Evolutionary conservation across 2,888 invertebrate genomes (phyloP), one percentile per base, ranked within the genome.

Genomic region (Pycnomerus fuliginosus): DNA sequence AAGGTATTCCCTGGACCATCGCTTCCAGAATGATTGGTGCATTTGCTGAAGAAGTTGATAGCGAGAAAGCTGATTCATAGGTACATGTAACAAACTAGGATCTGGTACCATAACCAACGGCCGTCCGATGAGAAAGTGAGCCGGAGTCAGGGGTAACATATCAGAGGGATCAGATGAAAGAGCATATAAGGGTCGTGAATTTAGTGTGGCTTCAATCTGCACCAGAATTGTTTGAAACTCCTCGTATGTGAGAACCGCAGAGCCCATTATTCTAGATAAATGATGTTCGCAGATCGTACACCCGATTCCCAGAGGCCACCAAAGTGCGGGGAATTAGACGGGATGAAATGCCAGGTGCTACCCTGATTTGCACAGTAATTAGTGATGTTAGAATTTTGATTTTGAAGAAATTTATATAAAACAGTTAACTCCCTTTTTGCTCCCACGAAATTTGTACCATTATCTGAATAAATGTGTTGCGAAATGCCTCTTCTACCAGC

Each of bases 261-360:
- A 44, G 1, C 60, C 55, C 4, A 60, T 35, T 2, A 61, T 37
- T 7, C 57, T 43, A 8, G 32, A 31, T 15, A 65, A 27, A 34
- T 62, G 63, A 25, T 30, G 39, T 68, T 67, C 0, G 56, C 42
- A 1, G 54, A 53, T 34, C 61, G 61, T 1, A 67, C 49, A 5
- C 55, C 58, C 5, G 57, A 50, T 30, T 68, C 65, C 60, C 60
- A 62, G 3, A 64, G 25, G 3, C 66, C 67, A 1, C 64, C 64
- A 24, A 62, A 59, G 37, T 65, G 55, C 1, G 62, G 64, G n/a
- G 56, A 44, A 16, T 34, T 16, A 3, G 66, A 56, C 2, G 65
- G 64, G 35, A 52, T 63, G 34, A 64, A 69, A 24, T 55, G 40
- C 62, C 63, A 65, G 14, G n/a, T n/a, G n/a, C n/a, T n/a, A n/a